phyloP scores from a whole-genome alignment of 2,113 vertebrate genomes.

The Clarias gariepinus region DNA sequence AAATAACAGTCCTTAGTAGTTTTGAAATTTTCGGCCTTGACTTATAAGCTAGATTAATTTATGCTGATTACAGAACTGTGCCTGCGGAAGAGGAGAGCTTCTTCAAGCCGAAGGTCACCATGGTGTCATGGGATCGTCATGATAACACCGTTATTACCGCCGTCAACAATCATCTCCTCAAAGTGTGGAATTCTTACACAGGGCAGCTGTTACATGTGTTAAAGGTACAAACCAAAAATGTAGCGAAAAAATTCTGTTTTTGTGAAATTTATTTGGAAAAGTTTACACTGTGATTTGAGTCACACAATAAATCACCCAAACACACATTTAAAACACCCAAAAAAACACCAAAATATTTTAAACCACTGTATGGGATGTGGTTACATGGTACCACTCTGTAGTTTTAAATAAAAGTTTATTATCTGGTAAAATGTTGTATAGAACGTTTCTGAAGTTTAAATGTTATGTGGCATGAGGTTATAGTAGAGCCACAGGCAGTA shows the following conservation, averaged over 20 bases:
- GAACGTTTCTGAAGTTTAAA: too few species aligned
- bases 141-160: constrained; percentile 94
- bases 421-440: too few species aligned
- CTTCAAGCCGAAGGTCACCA: constrained; percentile 96
- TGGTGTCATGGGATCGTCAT: constrained; percentile 96
- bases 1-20: background rate
- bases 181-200: constrained; percentile 95
- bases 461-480: background rate
- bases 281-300: background rate
- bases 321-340: too few species aligned
- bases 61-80: constrained; percentile 59
- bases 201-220: constrained; percentile 92
- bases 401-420: background rate
- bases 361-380: background rate
- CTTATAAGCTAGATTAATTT: background rate
- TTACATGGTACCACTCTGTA: background rate
- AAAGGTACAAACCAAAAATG: constrained; percentile 73
- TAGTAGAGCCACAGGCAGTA: too few species aligned
- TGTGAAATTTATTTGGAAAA: background rate
- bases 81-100: constrained; percentile 80
- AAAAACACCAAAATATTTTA: too few species aligned
- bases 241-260: background rate
- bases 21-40: background rate
- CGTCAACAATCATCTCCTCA: constrained; percentile 93
- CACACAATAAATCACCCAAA: background rate